Conservation (phyloP, 1,140 invertebrate species). For the Drosophila setifemur region DNA sequence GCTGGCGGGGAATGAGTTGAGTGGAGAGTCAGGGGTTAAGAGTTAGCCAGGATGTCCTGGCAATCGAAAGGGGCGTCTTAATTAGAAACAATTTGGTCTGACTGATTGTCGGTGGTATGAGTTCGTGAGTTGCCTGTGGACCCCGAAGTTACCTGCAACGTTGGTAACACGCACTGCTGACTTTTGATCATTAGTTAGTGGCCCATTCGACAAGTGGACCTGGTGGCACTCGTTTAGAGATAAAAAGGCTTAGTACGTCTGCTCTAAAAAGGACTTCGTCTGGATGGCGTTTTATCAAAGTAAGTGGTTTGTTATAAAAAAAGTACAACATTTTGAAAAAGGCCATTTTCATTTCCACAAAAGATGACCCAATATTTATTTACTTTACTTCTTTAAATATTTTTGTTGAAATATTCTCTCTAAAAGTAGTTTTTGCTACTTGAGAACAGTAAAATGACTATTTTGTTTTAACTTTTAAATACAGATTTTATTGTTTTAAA, state of each 20-base stretch:
- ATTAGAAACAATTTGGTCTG: conserved; percentile 76
- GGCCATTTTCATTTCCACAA: no score
- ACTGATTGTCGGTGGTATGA: conserved; percentile 55
- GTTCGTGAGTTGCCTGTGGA: conserved; percentile 4
- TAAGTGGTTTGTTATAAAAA: no score
- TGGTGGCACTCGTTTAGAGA: conserved; percentile 6
- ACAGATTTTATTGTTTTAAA: no score
- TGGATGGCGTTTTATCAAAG: conserved; percentile 8
- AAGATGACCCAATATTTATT: no score
- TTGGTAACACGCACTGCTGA: conserved; percentile 33
- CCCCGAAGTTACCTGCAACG: conserved; percentile 3
- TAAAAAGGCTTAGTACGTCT: neutral
- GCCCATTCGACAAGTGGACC: conserved; percentile 3
- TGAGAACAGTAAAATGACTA: no score
- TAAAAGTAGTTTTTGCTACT: no score
- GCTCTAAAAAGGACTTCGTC: neutral
- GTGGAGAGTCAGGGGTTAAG: neutral
- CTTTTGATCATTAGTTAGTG: conserved; percentile 30
- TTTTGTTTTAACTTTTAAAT: no score
- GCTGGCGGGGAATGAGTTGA: neutral
- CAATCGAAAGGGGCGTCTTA: conserved; percentile 46
- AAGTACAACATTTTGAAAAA: no score
- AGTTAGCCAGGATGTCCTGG: conserved; percentile 3
- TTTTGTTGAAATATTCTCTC: no score
- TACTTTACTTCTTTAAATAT: no score